Base-by-base conservation (phyloP, 2,888 invertebrate species). In the Malacosoma neustria region DNA sequence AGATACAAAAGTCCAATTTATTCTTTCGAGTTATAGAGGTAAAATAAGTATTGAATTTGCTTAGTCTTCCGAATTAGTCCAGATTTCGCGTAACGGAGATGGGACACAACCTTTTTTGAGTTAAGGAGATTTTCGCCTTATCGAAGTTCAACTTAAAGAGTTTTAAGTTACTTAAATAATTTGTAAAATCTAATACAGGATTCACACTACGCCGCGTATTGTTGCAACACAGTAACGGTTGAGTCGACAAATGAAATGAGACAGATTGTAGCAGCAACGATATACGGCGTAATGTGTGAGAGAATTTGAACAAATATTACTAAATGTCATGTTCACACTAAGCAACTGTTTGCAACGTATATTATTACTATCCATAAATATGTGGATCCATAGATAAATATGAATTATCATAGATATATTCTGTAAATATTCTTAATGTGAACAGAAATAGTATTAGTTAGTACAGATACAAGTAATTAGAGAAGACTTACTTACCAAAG, bases 401-500 rank as follows among this genome's bases (percentile, higher is more conserved):
- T n/a, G n/a, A 22, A 7, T 22, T 22, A 22, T 22, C 22, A 22
- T 7, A 22, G 22, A 9, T 22, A 5, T 7, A 22, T 22, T 22
- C 5, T 22, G 5, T 22, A 22, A 7, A 22, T 9, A 22, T 4
- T 22, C 9, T 22, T 22, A 4, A 9, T 22, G 22, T 22, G 5
- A 22, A 22, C 5, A 22, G 1, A 7, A 22, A 22, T 22, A 5
- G 5, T 22, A 22, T 22, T 22, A 22, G 22, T 22, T 7, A 7
- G 5, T 22, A 22, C 9, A 22, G 5, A 22, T 7, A 2, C 9
- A 22, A 22, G n/a, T 4, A 7, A 22, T 22, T 22, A 49, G 36
- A 41, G 34, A 42, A 50, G 40, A 39, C 41, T 55, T 56, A 91
- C 98, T 98, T 93, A 99, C 99, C 99, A 81, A 98, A 99, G 88